Conservation (phyloP, 2,888 invertebrate species). For the Sphaerophoria taeniata region DNA sequence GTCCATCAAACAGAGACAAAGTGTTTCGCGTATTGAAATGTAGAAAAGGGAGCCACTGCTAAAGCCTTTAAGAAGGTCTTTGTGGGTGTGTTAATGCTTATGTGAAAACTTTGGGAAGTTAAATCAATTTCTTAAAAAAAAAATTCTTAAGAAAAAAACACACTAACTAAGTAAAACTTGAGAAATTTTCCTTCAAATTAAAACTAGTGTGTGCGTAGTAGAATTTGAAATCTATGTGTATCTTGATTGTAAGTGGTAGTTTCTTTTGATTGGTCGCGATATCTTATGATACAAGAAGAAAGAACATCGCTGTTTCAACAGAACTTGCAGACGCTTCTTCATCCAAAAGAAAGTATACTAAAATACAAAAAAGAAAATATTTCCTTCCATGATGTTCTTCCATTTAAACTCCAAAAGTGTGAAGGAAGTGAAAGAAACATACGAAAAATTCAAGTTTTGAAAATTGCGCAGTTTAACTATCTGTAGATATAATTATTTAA, state of each 20-base stretch:
- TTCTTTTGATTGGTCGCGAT: conserved; percentile 73
- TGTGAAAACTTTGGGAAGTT: neutral
- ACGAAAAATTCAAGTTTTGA: conserved; percentile 4
- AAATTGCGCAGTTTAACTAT: conserved; percentile 35
- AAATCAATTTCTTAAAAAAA: conserved; percentile 23
- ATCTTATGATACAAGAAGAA: conserved; percentile 36
- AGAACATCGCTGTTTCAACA: conserved; percentile 2
- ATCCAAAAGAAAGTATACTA: neutral
- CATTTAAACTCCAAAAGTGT: neutral
- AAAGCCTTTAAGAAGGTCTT: conserved; percentile 3
- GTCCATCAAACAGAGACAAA: neutral
- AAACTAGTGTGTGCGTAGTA: conserved; percentile 43
- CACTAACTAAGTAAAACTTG: conserved; percentile 12
- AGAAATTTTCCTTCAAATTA: conserved; percentile 54
- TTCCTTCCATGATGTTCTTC: conserved; percentile 12
- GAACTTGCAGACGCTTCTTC: conserved; percentile 24
- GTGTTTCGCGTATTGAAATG: conserved; percentile 42
- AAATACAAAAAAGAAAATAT: neutral
- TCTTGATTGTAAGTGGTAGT: conserved; percentile 12
- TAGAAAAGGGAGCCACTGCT: neutral
- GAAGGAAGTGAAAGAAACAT: conserved; percentile 7
- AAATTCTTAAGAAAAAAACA: conserved; percentile 29
- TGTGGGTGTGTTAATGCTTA: conserved; percentile 1
- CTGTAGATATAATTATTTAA: neutral
- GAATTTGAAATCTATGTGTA: neutral